Evolutionary conservation across 2,113 vertebrate species (phyloP).

Genomic region (human): GRCh38 chr15:100259501-100260000

Average conservation of each 20-base stretch:
- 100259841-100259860: too few relatives aligned
- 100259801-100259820: not conserved
- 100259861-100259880: too few relatives aligned
- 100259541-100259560: not conserved
- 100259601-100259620: not conserved
- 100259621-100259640: too few relatives aligned
- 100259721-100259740: not conserved
- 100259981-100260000: too few relatives aligned
- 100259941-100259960: too few relatives aligned
- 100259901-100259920: too few relatives aligned
- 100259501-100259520: not conserved
- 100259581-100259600: not conserved
- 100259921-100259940: too few relatives aligned
- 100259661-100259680: not conserved
- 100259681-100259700: not conserved
- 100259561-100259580: not conserved
- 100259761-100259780: not conserved
- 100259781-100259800: not conserved
- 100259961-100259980: too few relatives aligned
- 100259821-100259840: not conserved
- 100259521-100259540: not conserved
- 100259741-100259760: not conserved
- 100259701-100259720: not conserved
- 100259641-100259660: too few relatives aligned
- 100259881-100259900: too few relatives aligned